These are phyloP conservation scores for Zaprionus lachaisei DNA, from an alignment of 1,140 invertebrate genomes.

Conservation along the genomic window DNA sequence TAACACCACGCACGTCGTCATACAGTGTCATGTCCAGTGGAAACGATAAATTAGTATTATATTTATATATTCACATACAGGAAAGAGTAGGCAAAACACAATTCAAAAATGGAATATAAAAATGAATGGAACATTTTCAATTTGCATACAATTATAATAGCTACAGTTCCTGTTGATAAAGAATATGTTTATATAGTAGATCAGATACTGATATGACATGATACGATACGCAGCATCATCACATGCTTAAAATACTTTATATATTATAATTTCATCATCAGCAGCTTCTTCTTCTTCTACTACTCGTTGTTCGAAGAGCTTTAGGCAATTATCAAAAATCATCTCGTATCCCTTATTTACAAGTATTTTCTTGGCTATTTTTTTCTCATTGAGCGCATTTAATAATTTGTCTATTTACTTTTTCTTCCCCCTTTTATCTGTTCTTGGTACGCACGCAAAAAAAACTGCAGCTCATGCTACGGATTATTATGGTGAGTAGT, in stretches of 20 bases:
- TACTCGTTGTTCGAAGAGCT: background rate
- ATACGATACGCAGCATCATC: background rate
- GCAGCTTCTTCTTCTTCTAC: constrained; percentile 1
- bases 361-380: constrained; percentile 16
- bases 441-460: constrained; percentile 81
- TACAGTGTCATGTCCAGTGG: background rate
- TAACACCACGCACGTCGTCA: background rate
- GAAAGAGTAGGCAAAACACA: background rate
- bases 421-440: constrained; percentile 70
- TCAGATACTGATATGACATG: background rate
- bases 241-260: background rate
- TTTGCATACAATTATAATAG: too few relatives aligned
- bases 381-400: constrained; percentile 64
- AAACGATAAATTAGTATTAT: background rate
- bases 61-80: background rate
- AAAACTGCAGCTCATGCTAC: constrained; percentile 93
- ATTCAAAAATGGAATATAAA: background rate
- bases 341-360: constrained; percentile 4
- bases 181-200: background rate
- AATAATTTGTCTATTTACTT: constrained; percentile 82
- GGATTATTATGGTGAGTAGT: constrained; percentile 99
- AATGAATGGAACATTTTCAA: background rate
- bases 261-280: background rate
- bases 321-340: background rate
- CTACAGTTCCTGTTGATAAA: too few relatives aligned